These are phyloP conservation scores for Lynx canadensis DNA, from an alignment of 2,113 vertebrate genomes.

Conservation along the genomic window DNA sequence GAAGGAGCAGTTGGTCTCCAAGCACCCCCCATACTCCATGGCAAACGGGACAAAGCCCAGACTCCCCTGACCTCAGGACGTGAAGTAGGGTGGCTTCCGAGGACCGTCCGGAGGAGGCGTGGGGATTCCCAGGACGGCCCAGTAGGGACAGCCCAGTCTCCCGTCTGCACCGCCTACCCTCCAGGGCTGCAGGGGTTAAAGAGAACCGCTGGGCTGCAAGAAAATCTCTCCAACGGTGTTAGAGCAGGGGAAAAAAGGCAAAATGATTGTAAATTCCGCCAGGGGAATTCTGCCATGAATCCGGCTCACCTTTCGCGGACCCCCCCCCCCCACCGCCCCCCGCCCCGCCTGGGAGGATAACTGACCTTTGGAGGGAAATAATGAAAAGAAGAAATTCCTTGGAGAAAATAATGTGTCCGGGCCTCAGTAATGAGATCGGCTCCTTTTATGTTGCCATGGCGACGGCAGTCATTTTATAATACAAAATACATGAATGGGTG, in stretches of 20 bases:
- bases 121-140: background rate
- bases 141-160: accelerated
- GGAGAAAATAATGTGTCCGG: conserved; percentile 92
- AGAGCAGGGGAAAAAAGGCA: conserved; percentile 88
- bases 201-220: conserved; percentile 81
- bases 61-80: background rate
- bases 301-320: conserved; percentile 94
- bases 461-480: conserved; percentile 89
- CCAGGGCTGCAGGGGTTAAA: conserved; percentile 85
- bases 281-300: conserved; percentile 92
- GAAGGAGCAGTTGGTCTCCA: background rate
- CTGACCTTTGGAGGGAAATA: conserved; percentile 98
- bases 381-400: conserved; percentile 94
- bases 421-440: conserved; percentile 92
- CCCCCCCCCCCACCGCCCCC: conserved; percentile 85
- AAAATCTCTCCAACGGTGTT: conserved; percentile 83
- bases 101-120: accelerated
- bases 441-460: conserved; percentile 91
- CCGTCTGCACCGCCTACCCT: background rate
- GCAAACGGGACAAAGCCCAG: background rate
- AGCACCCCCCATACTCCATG: background rate
- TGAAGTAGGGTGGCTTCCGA: background rate
- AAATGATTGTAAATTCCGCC: conserved; percentile 94
- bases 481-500: conserved; percentile 91
- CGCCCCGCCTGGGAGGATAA: conserved; percentile 95